Conservation (phyloP, 2,888 invertebrate species). For the Nesidiocoris tenuis region DNA sequence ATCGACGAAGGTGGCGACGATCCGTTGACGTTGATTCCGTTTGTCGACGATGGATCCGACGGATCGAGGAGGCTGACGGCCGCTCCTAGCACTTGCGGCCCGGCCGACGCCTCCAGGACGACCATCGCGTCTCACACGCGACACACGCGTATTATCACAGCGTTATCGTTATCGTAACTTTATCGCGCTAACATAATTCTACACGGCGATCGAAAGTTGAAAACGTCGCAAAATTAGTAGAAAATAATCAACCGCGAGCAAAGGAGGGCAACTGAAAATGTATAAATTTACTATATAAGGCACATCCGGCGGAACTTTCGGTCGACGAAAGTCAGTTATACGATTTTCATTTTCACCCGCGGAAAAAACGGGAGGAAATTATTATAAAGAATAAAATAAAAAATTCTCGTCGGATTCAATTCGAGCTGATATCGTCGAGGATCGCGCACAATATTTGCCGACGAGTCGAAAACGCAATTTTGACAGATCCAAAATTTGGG, state of each 20-base stretch:
- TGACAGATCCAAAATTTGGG: too few species aligned
- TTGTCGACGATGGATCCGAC: slow-evolving; percentile 54
- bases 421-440: too few species aligned
- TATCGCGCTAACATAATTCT: not conserved
- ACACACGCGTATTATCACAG: not conserved
- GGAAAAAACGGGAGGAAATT: too few species aligned
- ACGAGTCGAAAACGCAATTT: too few species aligned
- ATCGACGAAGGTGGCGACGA: slow-evolving; percentile 27
- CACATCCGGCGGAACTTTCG: not conserved
- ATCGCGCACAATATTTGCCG: too few species aligned
- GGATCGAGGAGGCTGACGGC: slow-evolving; percentile 69
- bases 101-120: slow-evolving; percentile 62
- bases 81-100: slow-evolving; percentile 55
- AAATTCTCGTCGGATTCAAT: too few species aligned
- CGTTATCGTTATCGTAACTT: not conserved
- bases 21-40: slow-evolving; percentile 52
- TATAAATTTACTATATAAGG: not conserved
- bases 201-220: too few species aligned
- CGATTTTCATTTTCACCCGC: too few species aligned
- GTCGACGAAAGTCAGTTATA: too few species aligned
- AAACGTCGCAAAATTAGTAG: too few species aligned
- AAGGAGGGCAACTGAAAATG: not conserved
- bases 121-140: slow-evolving; percentile 58
- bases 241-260: too few species aligned
- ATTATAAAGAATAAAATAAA: too few species aligned